Base-by-base conservation (phyloP, 2,888 invertebrate species). In the Caenorhabditis sinica region DNA sequence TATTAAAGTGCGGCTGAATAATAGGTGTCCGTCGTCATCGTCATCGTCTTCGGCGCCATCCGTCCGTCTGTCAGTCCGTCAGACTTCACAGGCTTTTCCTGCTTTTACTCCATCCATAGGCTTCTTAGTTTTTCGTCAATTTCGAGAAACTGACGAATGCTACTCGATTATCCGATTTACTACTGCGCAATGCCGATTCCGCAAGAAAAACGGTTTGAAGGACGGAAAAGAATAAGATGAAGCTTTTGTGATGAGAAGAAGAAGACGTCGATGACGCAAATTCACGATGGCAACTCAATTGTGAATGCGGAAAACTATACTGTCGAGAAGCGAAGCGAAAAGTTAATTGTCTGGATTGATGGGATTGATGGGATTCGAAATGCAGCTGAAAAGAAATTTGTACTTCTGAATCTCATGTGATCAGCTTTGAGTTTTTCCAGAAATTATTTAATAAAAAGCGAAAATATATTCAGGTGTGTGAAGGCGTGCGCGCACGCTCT, bases 81-180 rank as follows among this genome's bases (percentile, higher is more conserved):
- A 76, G 51, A 68, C 45, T 33, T 60, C 76, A 49, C 49, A 45
- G 51, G 51, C 43, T 60, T 36, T 63, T 30, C 71, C 40, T 51
- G 40, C n/a, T 56, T 17, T 45, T 49, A 49, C 49, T 49, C 6
- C 20, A 9, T n/a, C 40, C 40, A 2, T 13, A 17, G 8, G 49
- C 45, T 60, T 53, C 71, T 58, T 71, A 33, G 20, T 63, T 74
- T 51, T 74, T 40, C 49, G 49, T 45, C 4, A 11, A 28, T 60
- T 72, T 45, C 72, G 69, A 65, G 69, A 71, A 56, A 58, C 40
- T 45, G 43, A 56, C 58, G 68, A 63, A 71, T 56, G 79, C 79
- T 65, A 79, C 71, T 79, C 79, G 79, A 79, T 79, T 79, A 79
- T 71, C 79, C 79, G 79, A 72, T 79, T 79, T 71, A 79, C 77